A percentile compares a stretch with the other conserved stretches of the same genome.
phyloP scores from a whole-genome alignment of 2,888 invertebrate species.

The Drosophila flavopinicola region DNA sequence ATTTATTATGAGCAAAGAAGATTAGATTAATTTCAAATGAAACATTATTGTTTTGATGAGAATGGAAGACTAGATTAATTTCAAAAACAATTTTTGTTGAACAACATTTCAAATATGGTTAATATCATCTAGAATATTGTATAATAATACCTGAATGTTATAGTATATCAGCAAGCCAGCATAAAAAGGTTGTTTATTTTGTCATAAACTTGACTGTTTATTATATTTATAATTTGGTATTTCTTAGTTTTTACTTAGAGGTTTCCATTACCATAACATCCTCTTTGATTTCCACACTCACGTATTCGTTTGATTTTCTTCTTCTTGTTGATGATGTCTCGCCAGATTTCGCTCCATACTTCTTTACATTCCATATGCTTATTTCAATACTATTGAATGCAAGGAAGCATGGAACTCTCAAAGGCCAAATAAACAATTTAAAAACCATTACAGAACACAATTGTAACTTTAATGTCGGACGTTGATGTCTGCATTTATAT shows the following conservation, averaged over 20 bases:
- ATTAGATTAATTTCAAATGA: too few relatives aligned
- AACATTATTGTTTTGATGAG: too few relatives aligned
- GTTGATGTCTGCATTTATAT: constrained; percentile 7
- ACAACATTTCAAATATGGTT: too few relatives aligned
- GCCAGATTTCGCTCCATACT: constrained; percentile 85
- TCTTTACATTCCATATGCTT: constrained; percentile 85
- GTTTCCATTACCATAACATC: neutral
- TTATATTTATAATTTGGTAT: neutral
- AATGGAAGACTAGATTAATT: too few relatives aligned
- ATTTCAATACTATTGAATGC: constrained; percentile 85
- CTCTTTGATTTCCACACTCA: neutral
- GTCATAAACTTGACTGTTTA: too few relatives aligned
- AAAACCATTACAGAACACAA: constrained; percentile 28
- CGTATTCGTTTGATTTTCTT: neutral
- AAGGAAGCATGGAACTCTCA: constrained; percentile 85
- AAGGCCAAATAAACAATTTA: constrained; percentile 63
- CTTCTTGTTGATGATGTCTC: constrained; percentile 48
- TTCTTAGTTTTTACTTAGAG: neutral
- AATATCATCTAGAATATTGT: too few relatives aligned
- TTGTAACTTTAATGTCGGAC: constrained; percentile 27
- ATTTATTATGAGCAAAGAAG: too few relatives aligned
- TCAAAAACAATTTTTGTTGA: too few relatives aligned
- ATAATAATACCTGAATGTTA: too few relatives aligned
- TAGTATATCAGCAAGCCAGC: too few relatives aligned
- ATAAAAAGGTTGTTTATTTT: too few relatives aligned